phyloP scores from a whole-genome alignment of 2,888 invertebrate genomes.

The Drosophila phalerata region DNA sequence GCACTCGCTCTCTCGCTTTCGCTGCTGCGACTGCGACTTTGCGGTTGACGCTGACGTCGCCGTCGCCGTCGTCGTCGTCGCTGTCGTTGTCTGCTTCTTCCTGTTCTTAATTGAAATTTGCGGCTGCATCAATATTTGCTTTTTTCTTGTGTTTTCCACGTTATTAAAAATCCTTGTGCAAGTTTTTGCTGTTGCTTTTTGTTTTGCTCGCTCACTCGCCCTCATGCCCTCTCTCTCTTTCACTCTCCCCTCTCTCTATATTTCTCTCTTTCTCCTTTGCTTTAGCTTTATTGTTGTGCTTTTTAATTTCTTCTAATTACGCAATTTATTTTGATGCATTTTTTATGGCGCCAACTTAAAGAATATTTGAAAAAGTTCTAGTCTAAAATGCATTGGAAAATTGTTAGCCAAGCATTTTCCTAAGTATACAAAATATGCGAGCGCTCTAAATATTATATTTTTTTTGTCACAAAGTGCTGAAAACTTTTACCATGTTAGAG shows the following conservation, averaged over 20 bases:
- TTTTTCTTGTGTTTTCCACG: conserved; percentile 82
- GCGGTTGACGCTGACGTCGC: conserved; percentile 55
- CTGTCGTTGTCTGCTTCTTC: conserved; percentile 73
- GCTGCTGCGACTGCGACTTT: conserved; percentile 37
- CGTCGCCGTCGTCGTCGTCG: conserved; percentile 37
- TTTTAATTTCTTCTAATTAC: conserved; percentile 72
- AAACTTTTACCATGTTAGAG: not conserved
- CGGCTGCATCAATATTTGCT: conserved; percentile 83
- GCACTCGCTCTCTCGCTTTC: conserved; percentile 20
- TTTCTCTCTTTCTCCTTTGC: not conserved
- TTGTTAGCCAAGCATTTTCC: conserved; percentile 9
- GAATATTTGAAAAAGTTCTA: conserved; percentile 24
- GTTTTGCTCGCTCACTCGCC: conserved; percentile 45
- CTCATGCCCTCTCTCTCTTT: not conserved
- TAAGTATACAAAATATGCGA: not conserved
- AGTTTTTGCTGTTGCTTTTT: conserved; percentile 65
- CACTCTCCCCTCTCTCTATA: not conserved
- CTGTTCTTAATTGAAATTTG: conserved; percentile 84
- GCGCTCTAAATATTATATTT: conserved; percentile 1
- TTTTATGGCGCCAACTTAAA: conserved; percentile 60
- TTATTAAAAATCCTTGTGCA: conserved; percentile 82
- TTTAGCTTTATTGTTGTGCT: conserved; percentile 57
- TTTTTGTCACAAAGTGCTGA: not conserved
- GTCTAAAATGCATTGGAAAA: conserved; percentile 3
- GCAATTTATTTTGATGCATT: conserved; percentile 68